Percentiles rank a stretch among this genome's conserved stretches.
Conservation (phyloP, 1,140 invertebrate genomes). For the Chionoecetes opilio region DNA sequence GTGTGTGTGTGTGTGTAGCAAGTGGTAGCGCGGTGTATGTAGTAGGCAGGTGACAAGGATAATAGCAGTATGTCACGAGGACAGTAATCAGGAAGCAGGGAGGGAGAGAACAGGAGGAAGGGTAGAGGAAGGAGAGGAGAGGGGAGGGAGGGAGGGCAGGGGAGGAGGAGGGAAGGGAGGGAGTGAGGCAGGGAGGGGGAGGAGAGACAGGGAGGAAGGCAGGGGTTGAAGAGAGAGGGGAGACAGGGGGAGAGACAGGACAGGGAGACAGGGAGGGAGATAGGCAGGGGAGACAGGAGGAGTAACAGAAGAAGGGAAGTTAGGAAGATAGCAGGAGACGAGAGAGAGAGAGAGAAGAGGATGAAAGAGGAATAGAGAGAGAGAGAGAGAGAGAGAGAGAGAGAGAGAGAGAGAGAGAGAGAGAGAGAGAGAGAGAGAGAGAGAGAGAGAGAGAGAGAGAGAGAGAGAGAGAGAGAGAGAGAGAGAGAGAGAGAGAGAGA, state of each 20-base stretch:
- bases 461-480: neutral
- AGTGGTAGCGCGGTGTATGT: neutral
- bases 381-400: conserved; percentile 19
- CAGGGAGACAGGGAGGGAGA: neutral
- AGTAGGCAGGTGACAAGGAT: neutral
- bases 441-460: conserved; percentile 27
- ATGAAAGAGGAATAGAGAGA: neutral
- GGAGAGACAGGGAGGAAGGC: neutral
- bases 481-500: too few relatives aligned
- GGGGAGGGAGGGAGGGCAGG: too few relatives aligned
- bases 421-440: conserved; percentile 27
- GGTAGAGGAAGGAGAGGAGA: neutral
- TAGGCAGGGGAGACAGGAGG: neutral
- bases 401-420: conserved; percentile 27
- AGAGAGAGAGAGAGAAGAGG: neutral
- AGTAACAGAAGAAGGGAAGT: neutral
- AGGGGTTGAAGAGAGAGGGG: neutral
- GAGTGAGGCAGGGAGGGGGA: neutral
- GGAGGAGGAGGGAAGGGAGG: neutral
- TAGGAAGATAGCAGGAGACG: too few relatives aligned
- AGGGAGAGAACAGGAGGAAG: neutral
- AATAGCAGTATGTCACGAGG: conserved; percentile 7
- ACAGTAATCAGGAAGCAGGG: neutral
- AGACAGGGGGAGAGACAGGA: neutral
- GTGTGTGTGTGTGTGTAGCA: neutral